Evolutionary conservation across 2,888 invertebrate species (phyloP).

Genomic region (Frankliniella intonsa): DNA sequence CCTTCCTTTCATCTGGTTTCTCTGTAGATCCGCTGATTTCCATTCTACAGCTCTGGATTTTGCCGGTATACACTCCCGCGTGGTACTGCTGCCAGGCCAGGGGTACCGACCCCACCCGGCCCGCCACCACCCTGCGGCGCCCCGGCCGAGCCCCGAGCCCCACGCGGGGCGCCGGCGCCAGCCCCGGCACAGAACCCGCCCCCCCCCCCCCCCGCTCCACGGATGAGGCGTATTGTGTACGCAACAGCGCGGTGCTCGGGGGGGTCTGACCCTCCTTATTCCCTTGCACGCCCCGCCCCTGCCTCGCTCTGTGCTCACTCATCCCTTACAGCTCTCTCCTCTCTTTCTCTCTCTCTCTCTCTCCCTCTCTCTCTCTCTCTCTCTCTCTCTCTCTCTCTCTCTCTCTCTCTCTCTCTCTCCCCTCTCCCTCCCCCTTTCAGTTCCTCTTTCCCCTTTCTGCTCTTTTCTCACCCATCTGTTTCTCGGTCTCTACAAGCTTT

Average conservation of each 20-base stretch:
- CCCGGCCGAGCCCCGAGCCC: no score
- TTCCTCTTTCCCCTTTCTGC: no score
- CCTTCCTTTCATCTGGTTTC: background rate
- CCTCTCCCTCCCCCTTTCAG: background rate
- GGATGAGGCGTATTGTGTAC: background rate
- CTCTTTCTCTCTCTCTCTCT: background rate
- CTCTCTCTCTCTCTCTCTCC: background rate
- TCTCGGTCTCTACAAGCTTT: no score
- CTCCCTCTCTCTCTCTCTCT: background rate
- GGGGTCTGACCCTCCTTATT: no score
- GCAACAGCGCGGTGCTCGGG: background rate
- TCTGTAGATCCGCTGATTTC: background rate
- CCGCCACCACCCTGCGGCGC: no score
- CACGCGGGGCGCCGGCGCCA: no score
- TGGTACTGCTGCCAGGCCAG: background rate
- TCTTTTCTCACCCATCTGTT: no score
- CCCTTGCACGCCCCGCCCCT: no score
- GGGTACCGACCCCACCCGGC: background rate
- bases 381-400: background rate
- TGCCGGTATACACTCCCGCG: background rate
- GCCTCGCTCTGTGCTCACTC: background rate
- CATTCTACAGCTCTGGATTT: background rate
- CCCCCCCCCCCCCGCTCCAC: no score
- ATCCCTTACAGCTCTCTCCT: background rate
- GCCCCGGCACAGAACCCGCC: no score